A percentile compares a stretch with the other conserved stretches of the same genome.
These are phyloP conservation scores for Caenorhabditis sp. DNA, from an alignment of 2,888 invertebrate genomes.

Conservation along the genomic window DNA sequence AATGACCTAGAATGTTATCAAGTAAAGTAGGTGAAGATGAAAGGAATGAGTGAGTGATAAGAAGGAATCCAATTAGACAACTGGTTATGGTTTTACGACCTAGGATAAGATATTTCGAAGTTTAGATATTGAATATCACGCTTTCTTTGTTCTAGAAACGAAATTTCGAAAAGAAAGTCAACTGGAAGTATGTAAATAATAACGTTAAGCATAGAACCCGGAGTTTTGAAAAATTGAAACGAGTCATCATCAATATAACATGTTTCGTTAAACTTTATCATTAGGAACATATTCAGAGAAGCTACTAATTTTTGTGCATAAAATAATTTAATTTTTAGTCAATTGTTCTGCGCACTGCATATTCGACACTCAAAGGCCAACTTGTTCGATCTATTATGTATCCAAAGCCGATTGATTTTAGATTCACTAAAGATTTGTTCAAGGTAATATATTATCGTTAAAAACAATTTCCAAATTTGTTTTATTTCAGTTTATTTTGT, in stretches of 20 bases:
- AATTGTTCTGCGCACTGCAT: slow-evolving; percentile 82
- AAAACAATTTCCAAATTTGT: too few species aligned
- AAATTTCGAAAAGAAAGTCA: too few species aligned
- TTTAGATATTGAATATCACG: background rate
- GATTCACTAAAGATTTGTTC: slow-evolving; percentile 76
- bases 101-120: background rate
- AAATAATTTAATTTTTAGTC: slow-evolving; percentile 74
- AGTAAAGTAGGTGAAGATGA: background rate
- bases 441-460: slow-evolving; percentile 37
- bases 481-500: slow-evolving; percentile 43
- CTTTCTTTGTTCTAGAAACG: too few species aligned
- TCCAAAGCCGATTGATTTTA: slow-evolving; percentile 76
- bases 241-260: too few species aligned
- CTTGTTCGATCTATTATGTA: slow-evolving; percentile 76
- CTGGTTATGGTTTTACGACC: background rate
- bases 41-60: background rate
- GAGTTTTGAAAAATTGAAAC: too few species aligned
- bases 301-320: background rate
- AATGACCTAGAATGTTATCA: background rate
- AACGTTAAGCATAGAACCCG: too few species aligned
- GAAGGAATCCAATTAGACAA: background rate
- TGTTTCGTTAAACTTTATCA: too few species aligned
- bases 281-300: too few species aligned
- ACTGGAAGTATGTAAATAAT: too few species aligned
- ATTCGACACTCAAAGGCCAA: slow-evolving; percentile 77